Evolutionary conservation across 2,113 vertebrate genomes (phyloP), one percentile per base, ranked within the genome.

Genomic region (Malurus cyaneus): DNA sequence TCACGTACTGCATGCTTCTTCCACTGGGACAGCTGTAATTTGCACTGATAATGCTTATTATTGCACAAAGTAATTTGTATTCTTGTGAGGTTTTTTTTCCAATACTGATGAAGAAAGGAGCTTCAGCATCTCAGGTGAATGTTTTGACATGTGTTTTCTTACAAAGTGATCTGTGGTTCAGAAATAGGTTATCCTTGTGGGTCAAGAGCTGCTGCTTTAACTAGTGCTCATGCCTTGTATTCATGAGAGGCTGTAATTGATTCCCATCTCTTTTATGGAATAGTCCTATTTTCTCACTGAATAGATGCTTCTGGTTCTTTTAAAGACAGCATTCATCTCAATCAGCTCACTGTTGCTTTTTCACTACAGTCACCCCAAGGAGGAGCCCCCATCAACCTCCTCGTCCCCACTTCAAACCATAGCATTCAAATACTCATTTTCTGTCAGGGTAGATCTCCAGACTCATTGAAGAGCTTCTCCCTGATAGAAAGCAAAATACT

Each of bases 251-350:
- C 83, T 73, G 69, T 93, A 91, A 89, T 73, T 93, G 67, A 86
- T 85, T 92, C 72, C 28, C 57, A 5, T 92, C 73, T 86, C 89
- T 95, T 92, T 93, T 89, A 73, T 87, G 88, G 92, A 91, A 86
- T 57, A 86, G 69, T 87, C 76, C 66, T 80, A 70, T 81, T 86
- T 84, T 95, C 86, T 83, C 9, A 0, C 34, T 81, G 92, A 95
- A 81, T 93, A 80, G 80, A 29, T 80, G 72, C 79, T 91, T 96
- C 76, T 93, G 77, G 87, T 81, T 96, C 89, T 94, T 94, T 92
- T 80, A 92, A 96, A 95, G 76, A 88, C 47, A 93, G 82, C 76
- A 80, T 93, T 92, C 88, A 70, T 94, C 82, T 72, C 88, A 54
- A 31, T 71, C 76, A 87, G 64, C 62, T 92, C 79, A 59, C 78